A percentile compares a stretch with the other conserved stretches of the same genome.
Evolutionary conservation across 2,888 invertebrate genomes (phyloP).

Genomic region (Beris chalybata): DNA sequence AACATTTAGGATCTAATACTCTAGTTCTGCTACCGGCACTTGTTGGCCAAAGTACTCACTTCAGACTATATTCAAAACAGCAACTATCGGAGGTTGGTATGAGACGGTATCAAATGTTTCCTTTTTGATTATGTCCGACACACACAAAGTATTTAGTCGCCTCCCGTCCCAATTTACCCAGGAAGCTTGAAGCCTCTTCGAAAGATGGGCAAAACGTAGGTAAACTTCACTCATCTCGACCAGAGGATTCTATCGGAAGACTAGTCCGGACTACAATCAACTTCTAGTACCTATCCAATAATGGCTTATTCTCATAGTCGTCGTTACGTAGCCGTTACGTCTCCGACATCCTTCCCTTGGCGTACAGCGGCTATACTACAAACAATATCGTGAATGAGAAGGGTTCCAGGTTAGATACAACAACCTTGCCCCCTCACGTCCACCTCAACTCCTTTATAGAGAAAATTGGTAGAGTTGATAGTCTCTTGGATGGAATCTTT

Average conservation of each 20-base stretch:
- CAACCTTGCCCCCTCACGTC: too few species aligned
- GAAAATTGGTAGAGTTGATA: not conserved
- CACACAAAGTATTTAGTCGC: constrained; percentile 18
- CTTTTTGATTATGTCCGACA: constrained; percentile 39
- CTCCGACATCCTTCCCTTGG: not conserved
- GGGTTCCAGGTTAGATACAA: too few species aligned
- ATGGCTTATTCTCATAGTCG: constrained; percentile 20
- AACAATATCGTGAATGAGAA: not conserved
- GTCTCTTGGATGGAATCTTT: constrained; percentile 33
- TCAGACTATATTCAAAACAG: not conserved
- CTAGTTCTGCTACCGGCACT: constrained; percentile 33
- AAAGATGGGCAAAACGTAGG: constrained; percentile 28
- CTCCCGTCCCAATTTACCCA: not conserved
- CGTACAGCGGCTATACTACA: not conserved
- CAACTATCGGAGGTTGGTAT: constrained; percentile 1
- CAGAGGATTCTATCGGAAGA: constrained; percentile 12
- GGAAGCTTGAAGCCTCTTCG: not conserved
- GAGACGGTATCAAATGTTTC: constrained; percentile 36
- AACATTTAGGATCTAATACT: constrained; percentile 12
- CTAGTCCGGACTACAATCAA: constrained; percentile 3
- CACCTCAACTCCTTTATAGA: too few species aligned
- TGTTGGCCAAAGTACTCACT: constrained; percentile 30
- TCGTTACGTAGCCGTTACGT: constrained; percentile 1
- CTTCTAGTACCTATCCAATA: not conserved
- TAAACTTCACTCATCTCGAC: too few species aligned